Percentiles rank a stretch among this genome's conserved stretches.
These are phyloP conservation scores for Sphaerophoria taeniata DNA, from an alignment of 2,888 invertebrate species.

Conservation along the genomic window DNA sequence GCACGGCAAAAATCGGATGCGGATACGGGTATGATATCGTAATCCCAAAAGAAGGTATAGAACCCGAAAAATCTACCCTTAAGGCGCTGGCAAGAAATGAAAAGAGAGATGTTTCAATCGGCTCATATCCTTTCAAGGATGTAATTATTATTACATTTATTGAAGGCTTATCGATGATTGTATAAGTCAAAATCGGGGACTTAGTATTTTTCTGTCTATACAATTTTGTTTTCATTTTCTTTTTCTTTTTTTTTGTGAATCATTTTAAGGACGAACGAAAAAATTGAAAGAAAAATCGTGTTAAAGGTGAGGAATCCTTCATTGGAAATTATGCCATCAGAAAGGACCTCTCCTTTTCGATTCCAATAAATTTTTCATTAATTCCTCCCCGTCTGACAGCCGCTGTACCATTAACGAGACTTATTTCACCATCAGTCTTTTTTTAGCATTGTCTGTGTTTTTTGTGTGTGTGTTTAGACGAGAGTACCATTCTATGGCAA, in stretches of 20 bases:
- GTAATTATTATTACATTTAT: constrained; percentile 72
- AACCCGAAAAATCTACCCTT: constrained; percentile 46
- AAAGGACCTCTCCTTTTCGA: constrained; percentile 55
- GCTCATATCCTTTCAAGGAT: constrained; percentile 57
- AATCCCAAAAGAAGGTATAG: constrained; percentile 40
- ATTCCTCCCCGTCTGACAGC: constrained; percentile 66
- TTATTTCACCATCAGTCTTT: constrained; percentile 65
- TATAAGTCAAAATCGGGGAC: constrained; percentile 46
- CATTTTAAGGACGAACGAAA: neutral
- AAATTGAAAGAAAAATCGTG: constrained; percentile 1
- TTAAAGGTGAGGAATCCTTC: constrained; percentile 60
- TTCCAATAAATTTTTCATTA: constrained; percentile 72
- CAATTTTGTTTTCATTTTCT: constrained; percentile 1
- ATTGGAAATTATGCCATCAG: constrained; percentile 68
- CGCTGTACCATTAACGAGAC: constrained; percentile 70
- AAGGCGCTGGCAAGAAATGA: neutral
- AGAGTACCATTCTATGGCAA: constrained; percentile 23
- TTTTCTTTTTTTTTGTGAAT: constrained; percentile 19
- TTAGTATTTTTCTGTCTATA: constrained; percentile 9
- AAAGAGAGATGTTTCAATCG: constrained; percentile 47
- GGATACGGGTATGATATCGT: constrained; percentile 48
- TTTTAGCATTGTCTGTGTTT: neutral
- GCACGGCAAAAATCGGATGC: neutral
- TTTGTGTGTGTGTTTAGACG: neutral
- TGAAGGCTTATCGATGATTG: constrained; percentile 66